Evolutionary conservation across 2,888 invertebrate genomes (phyloP).

Genomic region (Polydrusus pterygomalis): DNA sequence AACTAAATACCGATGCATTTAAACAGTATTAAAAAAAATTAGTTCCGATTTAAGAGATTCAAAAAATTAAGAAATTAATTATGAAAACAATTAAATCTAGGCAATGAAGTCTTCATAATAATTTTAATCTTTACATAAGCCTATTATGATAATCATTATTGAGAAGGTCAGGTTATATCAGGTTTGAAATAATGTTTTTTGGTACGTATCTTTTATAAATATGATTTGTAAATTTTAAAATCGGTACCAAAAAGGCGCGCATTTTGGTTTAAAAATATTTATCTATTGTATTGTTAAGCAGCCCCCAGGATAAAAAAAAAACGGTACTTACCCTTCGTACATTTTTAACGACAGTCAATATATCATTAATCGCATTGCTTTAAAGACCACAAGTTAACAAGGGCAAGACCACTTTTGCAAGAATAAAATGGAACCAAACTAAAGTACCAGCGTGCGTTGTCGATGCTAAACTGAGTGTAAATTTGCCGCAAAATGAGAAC

Average conservation of each 20-base stretch:
- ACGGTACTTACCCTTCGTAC: constrained; percentile 48
- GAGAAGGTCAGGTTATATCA: neutral
- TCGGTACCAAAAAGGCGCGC: neutral
- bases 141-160: neutral
- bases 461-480: constrained; percentile 53
- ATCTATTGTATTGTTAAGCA: neutral
- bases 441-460: constrained; percentile 43
- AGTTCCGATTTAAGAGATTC: neutral
- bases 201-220: neutral
- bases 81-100: neutral
- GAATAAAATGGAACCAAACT: constrained; percentile 33
- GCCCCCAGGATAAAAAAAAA: neutral
- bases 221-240: neutral
- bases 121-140: neutral
- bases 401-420: constrained; percentile 37
- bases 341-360: constrained; percentile 37
- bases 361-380: constrained; percentile 34
- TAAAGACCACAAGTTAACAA: constrained; percentile 37
- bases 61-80: neutral
- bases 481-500: constrained; percentile 50
- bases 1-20: constrained; percentile 30
- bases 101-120: neutral
- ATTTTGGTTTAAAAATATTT: neutral
- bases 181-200: neutral
- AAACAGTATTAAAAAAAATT: neutral